Evolutionary conservation across 1,140 invertebrate species (phyloP).

Genomic region (Saxidomus purpurata): DNA sequence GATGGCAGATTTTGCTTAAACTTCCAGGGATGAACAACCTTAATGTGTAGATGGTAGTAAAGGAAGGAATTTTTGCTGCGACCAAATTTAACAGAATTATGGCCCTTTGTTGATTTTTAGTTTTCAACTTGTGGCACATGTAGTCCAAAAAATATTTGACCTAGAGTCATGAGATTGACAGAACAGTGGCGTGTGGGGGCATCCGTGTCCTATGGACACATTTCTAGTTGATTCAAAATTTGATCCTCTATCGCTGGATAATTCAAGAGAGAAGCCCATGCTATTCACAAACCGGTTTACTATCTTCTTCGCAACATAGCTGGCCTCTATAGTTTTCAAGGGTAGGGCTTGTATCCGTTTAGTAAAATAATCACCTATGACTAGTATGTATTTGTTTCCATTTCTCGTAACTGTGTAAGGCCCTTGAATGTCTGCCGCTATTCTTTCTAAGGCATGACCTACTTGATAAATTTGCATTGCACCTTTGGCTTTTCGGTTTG

Average conservation of each 20-base stretch:
- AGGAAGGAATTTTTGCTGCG: too few species aligned
- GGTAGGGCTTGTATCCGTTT: slow-evolving; percentile 67
- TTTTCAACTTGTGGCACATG: too few species aligned
- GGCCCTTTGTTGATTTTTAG: too few species aligned
- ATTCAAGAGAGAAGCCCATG: slow-evolving; percentile 82
- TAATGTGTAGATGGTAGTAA: too few species aligned
- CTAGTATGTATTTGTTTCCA: slow-evolving; percentile 72
- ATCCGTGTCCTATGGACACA: too few species aligned
- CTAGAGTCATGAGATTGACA: too few species aligned
- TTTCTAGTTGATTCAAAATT: slow-evolving; percentile 66
- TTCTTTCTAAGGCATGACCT: slow-evolving; percentile 58
- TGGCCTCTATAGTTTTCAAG: slow-evolving; percentile 70
- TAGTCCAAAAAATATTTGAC: too few species aligned
- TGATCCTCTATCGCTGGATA: slow-evolving; percentile 83
- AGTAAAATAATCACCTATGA: slow-evolving; percentile 68
- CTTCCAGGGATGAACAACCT: too few species aligned
- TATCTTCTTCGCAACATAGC: slow-evolving; percentile 81
- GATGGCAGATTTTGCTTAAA: too few species aligned
- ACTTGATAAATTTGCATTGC: slow-evolving; percentile 20
- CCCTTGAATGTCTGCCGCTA: slow-evolving; percentile 72
- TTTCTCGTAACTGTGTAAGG: slow-evolving; percentile 64
- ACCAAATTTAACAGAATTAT: too few species aligned
- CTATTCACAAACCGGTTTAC: slow-evolving; percentile 79
- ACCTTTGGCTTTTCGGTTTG: neutral
- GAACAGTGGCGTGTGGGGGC: too few species aligned